These are phyloP conservation scores for Poicephalus meyeri DNA, from an alignment of 2,113 vertebrate genomes.

Conservation along the genomic window DNA sequence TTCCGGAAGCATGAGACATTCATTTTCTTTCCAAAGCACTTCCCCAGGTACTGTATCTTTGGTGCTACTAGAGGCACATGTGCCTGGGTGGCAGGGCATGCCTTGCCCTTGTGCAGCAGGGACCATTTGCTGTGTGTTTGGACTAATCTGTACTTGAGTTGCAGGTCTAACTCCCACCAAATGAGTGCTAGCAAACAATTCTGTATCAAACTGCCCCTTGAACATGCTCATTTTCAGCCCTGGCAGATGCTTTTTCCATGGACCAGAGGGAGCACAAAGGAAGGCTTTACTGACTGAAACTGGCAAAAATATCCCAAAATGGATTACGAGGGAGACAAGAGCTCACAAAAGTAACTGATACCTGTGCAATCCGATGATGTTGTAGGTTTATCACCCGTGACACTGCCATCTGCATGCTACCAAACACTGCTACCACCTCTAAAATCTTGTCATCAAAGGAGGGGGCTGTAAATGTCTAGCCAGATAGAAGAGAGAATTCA, in stretches of 20 bases:
- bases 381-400: constrained; percentile 96
- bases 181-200: background rate
- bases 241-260: background rate
- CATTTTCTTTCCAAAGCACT: background rate
- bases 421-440: constrained; percentile 97
- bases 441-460: constrained; percentile 97
- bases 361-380: constrained; percentile 97
- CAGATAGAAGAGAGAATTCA: background rate
- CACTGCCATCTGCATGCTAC: constrained; percentile 99
- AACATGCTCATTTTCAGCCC: background rate
- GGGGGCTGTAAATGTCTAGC: constrained; percentile 91
- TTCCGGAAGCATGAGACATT: background rate
- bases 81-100: background rate
- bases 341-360: constrained; percentile 41
- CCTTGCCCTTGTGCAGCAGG: fast-evolving
- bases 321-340: background rate
- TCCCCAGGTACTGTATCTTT: background rate
- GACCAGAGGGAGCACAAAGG: background rate
- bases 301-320: background rate
- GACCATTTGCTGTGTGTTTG: background rate
- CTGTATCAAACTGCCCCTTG: background rate
- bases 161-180: background rate
- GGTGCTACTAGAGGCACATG: background rate
- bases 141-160: background rate
- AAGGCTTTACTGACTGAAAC: background rate